Evolutionary conservation across 2,113 vertebrate genomes (phyloP).

Genomic region (Suncus etruscus): DNA sequence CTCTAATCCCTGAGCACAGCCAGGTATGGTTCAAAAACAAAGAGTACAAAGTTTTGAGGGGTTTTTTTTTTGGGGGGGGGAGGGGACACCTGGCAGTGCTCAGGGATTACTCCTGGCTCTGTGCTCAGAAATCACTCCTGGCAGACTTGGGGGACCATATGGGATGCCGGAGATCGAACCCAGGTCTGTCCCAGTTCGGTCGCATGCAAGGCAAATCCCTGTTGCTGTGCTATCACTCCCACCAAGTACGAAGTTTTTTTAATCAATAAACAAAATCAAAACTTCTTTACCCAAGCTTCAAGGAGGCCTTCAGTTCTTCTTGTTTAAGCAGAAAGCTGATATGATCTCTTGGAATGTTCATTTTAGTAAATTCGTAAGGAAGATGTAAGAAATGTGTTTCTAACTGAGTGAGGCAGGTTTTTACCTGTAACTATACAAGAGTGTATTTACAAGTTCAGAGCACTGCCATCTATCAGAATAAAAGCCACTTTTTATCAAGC

Average conservation of each 20-base stretch:
- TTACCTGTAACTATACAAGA: neutral
- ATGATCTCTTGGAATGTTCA: neutral
- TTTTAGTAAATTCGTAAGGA: conserved; percentile 22
- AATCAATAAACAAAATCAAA: neutral
- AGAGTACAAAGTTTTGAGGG: no score
- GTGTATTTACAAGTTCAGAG: neutral
- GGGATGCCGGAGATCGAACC: no score
- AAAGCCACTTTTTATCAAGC: neutral
- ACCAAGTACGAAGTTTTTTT: no score
- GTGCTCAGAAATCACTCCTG: no score
- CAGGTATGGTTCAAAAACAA: no score
- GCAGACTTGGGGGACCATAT: no score
- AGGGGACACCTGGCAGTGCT: neutral
- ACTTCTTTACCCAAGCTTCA: neutral
- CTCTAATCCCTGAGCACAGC: no score
- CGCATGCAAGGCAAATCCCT: no score
- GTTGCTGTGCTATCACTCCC: no score
- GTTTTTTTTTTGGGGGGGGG: neutral
- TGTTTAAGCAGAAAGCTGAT: neutral
- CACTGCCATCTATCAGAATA: neutral
- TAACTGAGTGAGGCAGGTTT: neutral
- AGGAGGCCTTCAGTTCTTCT: neutral
- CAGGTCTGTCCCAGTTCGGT: no score
- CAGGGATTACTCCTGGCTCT: no score
- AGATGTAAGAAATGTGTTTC: neutral